A percentile compares a stretch with the other conserved stretches of the same genome.
phyloP scores from a whole-genome alignment of 2,888 invertebrate genomes.

The Exocentrus adspersus region DNA sequence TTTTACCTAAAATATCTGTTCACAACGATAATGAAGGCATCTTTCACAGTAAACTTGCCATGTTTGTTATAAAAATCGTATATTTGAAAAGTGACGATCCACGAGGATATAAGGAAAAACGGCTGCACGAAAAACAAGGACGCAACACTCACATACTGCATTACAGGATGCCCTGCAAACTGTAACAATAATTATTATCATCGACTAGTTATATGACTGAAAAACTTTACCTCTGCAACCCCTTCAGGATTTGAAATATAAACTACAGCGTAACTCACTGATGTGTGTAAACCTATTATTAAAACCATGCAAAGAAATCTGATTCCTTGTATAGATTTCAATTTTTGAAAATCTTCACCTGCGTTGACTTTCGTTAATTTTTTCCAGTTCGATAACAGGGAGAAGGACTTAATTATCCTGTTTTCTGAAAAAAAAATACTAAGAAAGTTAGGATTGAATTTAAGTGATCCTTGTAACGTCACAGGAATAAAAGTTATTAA shows the following conservation, averaged over 20 bases:
- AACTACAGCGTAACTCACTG: neutral
- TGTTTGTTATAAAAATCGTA: slow-evolving; percentile 13
- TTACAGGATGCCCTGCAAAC: neutral
- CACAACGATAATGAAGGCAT: slow-evolving; percentile 14
- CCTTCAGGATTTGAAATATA: slow-evolving; percentile 7
- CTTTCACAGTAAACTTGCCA: slow-evolving; percentile 15
- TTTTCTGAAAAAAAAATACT: too few relatives aligned
- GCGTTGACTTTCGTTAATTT: neutral
- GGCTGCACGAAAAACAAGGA: slow-evolving; percentile 16
- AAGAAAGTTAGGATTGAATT: too few relatives aligned
- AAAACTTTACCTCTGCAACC: slow-evolving; percentile 7
- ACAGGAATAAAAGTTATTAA: too few relatives aligned
- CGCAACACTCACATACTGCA: neutral
- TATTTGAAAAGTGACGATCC: slow-evolving; percentile 29
- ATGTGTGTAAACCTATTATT: slow-evolving; percentile 15
- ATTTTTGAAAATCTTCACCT: slow-evolving; percentile 2
- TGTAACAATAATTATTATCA: neutral
- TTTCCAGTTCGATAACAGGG: slow-evolving; percentile 12
- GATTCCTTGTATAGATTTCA: slow-evolving; percentile 21
- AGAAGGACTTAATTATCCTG: neutral
- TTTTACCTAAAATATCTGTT: slow-evolving; percentile 32
- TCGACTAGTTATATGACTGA: too few relatives aligned
- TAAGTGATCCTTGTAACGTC: too few relatives aligned
- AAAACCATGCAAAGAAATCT: neutral
- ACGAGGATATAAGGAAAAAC: slow-evolving; percentile 29